These are phyloP conservation scores for Trileptium ribeirensis DNA, from an alignment of 2,888 invertebrate genomes.

Conservation along the genomic window DNA sequence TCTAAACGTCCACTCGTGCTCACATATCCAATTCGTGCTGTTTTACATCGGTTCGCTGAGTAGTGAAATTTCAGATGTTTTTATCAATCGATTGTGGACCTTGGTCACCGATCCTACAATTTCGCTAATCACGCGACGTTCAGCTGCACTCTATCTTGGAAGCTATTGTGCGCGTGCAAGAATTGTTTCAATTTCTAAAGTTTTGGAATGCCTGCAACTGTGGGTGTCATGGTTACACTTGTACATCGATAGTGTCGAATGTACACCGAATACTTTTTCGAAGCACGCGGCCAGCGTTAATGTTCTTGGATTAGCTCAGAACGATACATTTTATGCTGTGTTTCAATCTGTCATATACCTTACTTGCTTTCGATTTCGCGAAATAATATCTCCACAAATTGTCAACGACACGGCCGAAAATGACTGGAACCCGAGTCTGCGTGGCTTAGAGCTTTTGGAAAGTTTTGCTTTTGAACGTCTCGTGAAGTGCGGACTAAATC, in stretches of 20 bases:
- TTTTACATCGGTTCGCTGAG: conserved; percentile 67
- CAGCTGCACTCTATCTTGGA: conserved; percentile 67
- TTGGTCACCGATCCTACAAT: conserved; percentile 65
- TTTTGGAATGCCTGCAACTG: background rate
- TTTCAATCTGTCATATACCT: conserved; percentile 88
- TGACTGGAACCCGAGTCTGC: background rate
- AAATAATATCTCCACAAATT: too few relatives aligned
- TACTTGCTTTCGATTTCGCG: conserved; percentile 77
- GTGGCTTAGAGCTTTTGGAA: conserved; percentile 68
- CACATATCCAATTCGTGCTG: conserved; percentile 69
- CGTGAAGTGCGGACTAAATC: conserved; percentile 77
- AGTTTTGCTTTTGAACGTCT: conserved; percentile 75
- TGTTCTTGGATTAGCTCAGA: conserved; percentile 62
- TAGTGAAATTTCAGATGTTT: conserved; percentile 52
- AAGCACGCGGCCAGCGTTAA: background rate
- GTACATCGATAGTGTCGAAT: conserved; percentile 62
- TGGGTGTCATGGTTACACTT: conserved; percentile 71
- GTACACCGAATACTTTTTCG: conserved; percentile 54
- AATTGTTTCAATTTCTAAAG: conserved; percentile 2
- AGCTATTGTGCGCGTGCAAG: conserved; percentile 61
- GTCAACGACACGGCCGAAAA: conserved; percentile 62
- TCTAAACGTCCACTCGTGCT: conserved; percentile 72
- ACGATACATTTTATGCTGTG: conserved; percentile 72
- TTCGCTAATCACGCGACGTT: conserved; percentile 63
- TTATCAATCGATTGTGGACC: conserved; percentile 66